Percentiles rank a stretch among this genome's conserved stretches.
Conservation (phyloP, 2,113 vertebrate genomes). For the Pagrus major region DNA sequence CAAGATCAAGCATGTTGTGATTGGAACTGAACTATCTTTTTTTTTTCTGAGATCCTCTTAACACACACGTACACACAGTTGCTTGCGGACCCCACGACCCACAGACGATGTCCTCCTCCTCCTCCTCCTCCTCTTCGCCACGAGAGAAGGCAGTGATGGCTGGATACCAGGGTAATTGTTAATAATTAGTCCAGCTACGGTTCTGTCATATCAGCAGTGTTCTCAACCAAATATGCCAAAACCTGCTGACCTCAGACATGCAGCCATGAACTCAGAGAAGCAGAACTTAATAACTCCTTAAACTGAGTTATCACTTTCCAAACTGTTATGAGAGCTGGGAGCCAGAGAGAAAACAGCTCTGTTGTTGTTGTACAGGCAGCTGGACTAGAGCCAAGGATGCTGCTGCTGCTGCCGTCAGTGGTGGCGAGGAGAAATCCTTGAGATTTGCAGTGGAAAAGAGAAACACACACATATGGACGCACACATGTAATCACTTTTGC, state of each 20-base stretch:
- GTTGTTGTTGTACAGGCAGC: constrained; percentile 31
- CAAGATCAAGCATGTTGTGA: constrained; percentile 42
- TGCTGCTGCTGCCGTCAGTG: constrained; percentile 5
- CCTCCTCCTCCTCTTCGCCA: background rate
- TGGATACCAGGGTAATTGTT: constrained; percentile 37
- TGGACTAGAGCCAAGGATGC: constrained; percentile 21
- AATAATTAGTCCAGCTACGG: constrained; percentile 54
- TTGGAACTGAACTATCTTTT: constrained; percentile 35
- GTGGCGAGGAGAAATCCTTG: constrained; percentile 22
- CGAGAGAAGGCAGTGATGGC: background rate
- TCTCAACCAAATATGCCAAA: constrained; percentile 59
- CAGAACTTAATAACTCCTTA: constrained; percentile 47
- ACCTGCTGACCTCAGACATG: constrained; percentile 63
- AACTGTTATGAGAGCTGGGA: constrained; percentile 49
- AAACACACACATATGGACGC: constrained; percentile 1
- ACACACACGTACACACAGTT: constrained; percentile 6
- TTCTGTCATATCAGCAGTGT: constrained; percentile 70
- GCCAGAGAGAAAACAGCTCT: constrained; percentile 33
- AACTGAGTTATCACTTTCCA: constrained; percentile 32
- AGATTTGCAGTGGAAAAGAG: constrained; percentile 27
- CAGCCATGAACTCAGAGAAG: constrained; percentile 40
- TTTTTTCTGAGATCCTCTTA: constrained; percentile 38
- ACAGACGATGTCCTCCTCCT: constrained; percentile 11
- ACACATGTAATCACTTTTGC: background rate
- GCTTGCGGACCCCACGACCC: constrained; percentile 27